phyloP scores from a whole-genome alignment of 2,797 vertebrate species.

The Enteromius paludinosus region DNA sequence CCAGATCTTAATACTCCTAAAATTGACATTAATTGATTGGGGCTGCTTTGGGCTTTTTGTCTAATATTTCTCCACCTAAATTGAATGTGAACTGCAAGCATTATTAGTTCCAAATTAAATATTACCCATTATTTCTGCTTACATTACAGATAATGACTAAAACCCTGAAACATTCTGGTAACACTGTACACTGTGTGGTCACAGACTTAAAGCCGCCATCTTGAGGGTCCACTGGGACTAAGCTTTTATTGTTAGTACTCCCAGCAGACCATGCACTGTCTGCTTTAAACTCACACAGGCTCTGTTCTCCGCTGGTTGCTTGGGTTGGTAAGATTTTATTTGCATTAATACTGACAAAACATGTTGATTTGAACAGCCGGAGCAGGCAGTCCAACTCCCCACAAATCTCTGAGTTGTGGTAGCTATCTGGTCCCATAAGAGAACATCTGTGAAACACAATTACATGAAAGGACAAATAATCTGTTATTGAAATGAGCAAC shows the following conservation, averaged over 20 bases:
- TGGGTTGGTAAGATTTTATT: conserved; percentile 1
- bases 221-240: conserved; percentile 17
- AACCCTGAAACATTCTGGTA: conserved; percentile 9
- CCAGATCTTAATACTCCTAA: not conserved
- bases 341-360: conserved; percentile 16
- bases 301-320: conserved; percentile 1
- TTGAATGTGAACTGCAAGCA: not conserved
- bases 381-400: not conserved
- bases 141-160: not conserved
- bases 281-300: conserved; percentile 8
- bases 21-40: not conserved
- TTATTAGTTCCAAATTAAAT: conserved; percentile 21
- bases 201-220: conserved; percentile 24
- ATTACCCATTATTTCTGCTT: not conserved
- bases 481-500: not conserved
- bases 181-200: conserved; percentile 22
- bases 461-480: not conserved
- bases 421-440: conserved; percentile 1
- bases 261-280: conserved; percentile 10
- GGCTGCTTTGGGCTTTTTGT: not conserved
- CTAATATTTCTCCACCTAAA: not conserved
- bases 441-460: conserved; percentile 21
- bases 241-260: conserved; percentile 35
- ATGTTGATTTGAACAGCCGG: not conserved
- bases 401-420: not conserved